Conservation (phyloP, 2,797 vertebrate genomes). For the Sebastes cheni region DNA sequence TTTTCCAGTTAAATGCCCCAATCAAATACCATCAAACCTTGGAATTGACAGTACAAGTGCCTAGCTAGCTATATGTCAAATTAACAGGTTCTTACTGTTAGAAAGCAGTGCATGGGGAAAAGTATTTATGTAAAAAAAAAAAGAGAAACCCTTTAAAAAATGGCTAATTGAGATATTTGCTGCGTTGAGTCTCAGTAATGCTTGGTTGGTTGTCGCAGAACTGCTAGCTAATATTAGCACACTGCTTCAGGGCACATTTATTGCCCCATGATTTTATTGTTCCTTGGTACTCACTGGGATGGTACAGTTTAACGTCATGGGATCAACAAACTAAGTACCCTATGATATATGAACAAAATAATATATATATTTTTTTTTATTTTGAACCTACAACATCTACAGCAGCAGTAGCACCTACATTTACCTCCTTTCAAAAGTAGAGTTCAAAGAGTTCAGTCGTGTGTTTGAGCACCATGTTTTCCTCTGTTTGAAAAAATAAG, state of each 20-base stretch:
- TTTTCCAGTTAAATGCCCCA: neutral
- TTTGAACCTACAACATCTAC: neutral
- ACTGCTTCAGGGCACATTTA: neutral
- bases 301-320: neutral
- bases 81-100: neutral
- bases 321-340: neutral
- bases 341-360: neutral
- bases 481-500: neutral
- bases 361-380: neutral
- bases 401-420: neutral
- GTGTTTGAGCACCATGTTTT: constrained; percentile 16
- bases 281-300: neutral
- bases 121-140: neutral
- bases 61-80: neutral
- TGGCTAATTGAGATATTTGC: neutral
- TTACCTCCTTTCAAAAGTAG: neutral
- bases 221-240: neutral
- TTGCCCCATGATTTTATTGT: neutral
- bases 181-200: neutral
- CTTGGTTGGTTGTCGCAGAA: neutral
- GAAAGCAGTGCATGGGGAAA: neutral
- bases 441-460: constrained; percentile 5
- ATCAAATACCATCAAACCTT: neutral
- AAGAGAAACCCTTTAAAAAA: neutral
- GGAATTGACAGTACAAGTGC: neutral